Evolutionary conservation across 2,113 vertebrate genomes (phyloP).

Genomic region (Struthio camelus): DNA sequence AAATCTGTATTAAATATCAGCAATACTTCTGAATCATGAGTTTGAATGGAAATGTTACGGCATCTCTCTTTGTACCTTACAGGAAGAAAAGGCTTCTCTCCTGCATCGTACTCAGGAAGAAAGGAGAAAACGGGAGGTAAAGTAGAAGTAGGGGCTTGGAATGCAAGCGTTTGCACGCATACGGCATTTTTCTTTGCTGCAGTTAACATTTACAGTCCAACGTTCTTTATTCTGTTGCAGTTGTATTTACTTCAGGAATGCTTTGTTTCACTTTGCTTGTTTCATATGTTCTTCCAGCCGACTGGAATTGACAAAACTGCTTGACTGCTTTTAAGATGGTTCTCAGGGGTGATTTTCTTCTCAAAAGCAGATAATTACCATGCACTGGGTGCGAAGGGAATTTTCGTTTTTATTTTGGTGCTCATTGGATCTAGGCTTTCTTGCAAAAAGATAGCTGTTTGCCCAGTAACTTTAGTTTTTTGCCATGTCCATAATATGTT

Average conservation of each 20-base stretch:
- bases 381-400: background rate
- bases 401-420: background rate
- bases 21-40: background rate
- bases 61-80: slow-evolving; percentile 10
- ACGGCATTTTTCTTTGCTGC: background rate
- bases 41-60: background rate
- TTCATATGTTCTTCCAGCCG: background rate
- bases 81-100: slow-evolving; percentile 98
- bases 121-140: slow-evolving; percentile 95
- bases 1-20: background rate
- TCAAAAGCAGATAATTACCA: background rate
- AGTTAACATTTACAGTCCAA: background rate
- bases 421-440: background rate
- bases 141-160: background rate
- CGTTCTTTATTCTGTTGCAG: background rate
- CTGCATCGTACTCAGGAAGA: slow-evolving; percentile 98
- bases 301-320: background rate
- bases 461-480: background rate
- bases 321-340: background rate
- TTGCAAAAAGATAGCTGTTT: background rate
- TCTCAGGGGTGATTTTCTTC: background rate
- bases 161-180: background rate
- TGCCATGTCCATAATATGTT: background rate
- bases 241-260: background rate
- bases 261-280: background rate